phyloP scores from a whole-genome alignment of 2,113 vertebrate genomes.

The Actenoides lindsayi region DNA sequence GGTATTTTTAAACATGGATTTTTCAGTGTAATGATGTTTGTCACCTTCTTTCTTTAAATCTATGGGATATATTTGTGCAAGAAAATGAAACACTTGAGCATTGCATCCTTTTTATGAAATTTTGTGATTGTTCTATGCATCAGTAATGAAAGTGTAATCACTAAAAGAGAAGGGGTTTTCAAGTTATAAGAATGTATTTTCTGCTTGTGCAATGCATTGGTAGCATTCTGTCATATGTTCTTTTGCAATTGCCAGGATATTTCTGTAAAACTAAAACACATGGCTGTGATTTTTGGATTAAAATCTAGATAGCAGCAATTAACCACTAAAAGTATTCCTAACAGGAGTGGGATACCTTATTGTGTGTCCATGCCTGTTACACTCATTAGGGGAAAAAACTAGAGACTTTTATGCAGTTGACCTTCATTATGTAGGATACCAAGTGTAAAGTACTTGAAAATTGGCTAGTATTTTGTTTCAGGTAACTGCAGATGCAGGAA shows the following conservation, averaged over 20 bases:
- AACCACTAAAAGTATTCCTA: neutral
- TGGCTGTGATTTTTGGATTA: neutral
- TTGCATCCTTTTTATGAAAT: neutral
- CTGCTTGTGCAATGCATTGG: neutral
- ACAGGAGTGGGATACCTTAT: neutral
- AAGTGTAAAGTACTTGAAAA: neutral
- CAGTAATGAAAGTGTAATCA: neutral
- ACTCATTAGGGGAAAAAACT: neutral
- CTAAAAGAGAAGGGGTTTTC: neutral
- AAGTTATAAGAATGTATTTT: accelerated
- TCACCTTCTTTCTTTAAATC: neutral
- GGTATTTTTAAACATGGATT: neutral
- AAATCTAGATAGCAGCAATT: neutral
- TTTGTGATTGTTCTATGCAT: neutral
- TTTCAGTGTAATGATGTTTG: neutral
- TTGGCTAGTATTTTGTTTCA: neutral
- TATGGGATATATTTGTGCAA: neutral
- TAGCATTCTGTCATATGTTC: neutral
- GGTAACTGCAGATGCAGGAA: neutral
- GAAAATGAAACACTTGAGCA: neutral
- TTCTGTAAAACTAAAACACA: neutral
- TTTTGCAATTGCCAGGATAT: neutral
- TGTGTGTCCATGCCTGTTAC: neutral
- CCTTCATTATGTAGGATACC: neutral
- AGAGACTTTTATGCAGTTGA: accelerated